Conservation (phyloP, 2,113 vertebrate genomes). For the Arenaria interpres region DNA sequence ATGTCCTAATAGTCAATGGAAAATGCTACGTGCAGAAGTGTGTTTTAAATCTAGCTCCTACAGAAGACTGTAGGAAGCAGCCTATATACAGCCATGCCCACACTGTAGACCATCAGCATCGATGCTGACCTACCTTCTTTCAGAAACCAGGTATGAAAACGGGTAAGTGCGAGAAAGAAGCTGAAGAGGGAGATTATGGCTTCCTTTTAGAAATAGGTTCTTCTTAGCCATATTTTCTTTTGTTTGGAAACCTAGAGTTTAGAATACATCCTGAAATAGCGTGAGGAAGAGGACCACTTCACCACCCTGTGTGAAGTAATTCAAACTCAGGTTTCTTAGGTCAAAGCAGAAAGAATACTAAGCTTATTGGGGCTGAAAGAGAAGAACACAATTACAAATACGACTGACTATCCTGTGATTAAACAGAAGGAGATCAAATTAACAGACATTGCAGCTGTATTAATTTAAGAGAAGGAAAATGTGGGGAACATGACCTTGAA, state of each 20-base stretch:
- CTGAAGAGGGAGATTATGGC: neutral
- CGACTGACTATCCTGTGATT: neutral
- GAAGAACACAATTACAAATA: neutral
- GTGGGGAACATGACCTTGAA: neutral
- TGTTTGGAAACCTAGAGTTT: neutral
- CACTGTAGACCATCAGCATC: neutral
- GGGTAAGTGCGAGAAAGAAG: neutral
- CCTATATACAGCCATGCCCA: accelerated
- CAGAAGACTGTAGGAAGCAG: neutral
- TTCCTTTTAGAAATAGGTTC: neutral
- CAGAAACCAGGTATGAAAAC: neutral
- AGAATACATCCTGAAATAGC: neutral
- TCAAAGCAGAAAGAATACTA: neutral
- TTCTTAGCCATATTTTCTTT: neutral
- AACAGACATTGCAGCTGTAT: neutral
- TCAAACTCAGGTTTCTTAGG: neutral
- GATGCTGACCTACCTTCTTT: neutral
- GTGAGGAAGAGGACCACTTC: neutral
- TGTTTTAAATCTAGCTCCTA: neutral
- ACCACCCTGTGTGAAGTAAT: neutral
- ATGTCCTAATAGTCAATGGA: neutral
- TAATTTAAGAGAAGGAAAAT: neutral
- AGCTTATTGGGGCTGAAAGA: neutral
- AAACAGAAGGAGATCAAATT: neutral
- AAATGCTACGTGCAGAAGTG: neutral